Percentiles rank a stretch among this genome's conserved stretches.
phyloP scores from a whole-genome alignment of 2,888 invertebrate species.

The Thelaira solivaga region DNA sequence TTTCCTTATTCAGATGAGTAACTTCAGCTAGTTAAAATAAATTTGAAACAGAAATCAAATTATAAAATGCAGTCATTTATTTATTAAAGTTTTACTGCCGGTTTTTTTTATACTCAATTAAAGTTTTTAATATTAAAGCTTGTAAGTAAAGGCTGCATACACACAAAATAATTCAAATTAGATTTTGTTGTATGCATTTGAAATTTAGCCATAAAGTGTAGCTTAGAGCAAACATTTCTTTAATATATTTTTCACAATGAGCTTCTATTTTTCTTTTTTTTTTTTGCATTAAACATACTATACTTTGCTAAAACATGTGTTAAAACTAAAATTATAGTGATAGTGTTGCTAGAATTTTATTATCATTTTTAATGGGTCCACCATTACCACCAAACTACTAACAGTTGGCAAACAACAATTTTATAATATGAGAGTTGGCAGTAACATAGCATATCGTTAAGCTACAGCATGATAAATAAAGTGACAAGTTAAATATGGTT shows the following conservation, averaged over 20 bases:
- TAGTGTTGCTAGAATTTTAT: slow-evolving; percentile 25
- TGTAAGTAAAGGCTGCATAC: background rate
- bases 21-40: too few species aligned
- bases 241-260: background rate
- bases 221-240: background rate
- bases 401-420: background rate
- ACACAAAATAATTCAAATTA: background rate
- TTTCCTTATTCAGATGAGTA: too few species aligned
- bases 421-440: background rate
- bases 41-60: too few species aligned
- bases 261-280: background rate
- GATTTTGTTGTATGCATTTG: background rate
- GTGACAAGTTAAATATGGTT: too few species aligned
- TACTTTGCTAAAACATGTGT: slow-evolving; percentile 12
- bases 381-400: background rate
- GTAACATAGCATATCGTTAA: background rate
- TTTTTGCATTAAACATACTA: too few species aligned
- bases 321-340: slow-evolving; percentile 14
- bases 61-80: too few species aligned
- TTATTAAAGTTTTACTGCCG: too few species aligned
- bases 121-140: background rate
- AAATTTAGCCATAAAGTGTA: background rate
- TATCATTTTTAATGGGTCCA: slow-evolving; percentile 9
- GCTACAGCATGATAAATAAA: background rate
- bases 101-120: too few species aligned